Conservation (phyloP, 2,888 invertebrate species). For the Bellardia bayeri region DNA sequence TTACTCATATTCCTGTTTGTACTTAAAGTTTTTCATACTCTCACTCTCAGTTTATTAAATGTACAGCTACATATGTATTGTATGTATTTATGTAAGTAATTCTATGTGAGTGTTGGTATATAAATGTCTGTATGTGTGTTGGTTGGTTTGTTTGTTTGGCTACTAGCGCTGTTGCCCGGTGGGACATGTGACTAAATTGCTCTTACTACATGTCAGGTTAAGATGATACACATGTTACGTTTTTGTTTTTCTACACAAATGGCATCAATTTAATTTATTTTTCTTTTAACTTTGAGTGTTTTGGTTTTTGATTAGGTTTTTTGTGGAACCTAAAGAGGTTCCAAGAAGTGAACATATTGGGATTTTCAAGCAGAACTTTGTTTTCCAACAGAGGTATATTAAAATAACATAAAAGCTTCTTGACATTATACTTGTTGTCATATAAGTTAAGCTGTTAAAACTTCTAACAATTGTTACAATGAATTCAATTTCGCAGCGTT, state of each 20-base stretch:
- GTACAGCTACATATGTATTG: not conserved
- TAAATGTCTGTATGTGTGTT: not conserved
- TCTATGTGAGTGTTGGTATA: not conserved
- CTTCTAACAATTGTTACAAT: no score
- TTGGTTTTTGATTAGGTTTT: conserved; percentile 38
- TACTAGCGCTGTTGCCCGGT: conserved; percentile 30
- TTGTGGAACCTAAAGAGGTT: not conserved
- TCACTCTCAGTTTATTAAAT: conserved; percentile 1
- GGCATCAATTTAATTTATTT: conserved; percentile 76
- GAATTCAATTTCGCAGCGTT: no score
- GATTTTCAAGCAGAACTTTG: no score
- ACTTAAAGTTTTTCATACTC: conserved; percentile 20
- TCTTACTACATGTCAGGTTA: conserved; percentile 63
- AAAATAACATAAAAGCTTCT: no score
- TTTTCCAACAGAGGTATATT: no score
- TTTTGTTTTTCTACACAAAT: conserved; percentile 70
- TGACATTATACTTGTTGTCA: no score
- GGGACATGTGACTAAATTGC: conserved; percentile 80
- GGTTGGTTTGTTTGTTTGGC: conserved; percentile 19
- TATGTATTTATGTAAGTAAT: not conserved
- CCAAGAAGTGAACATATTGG: not conserved
- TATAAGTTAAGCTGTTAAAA: no score
- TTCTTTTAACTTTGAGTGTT: conserved; percentile 40
- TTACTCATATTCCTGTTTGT: conserved; percentile 26
- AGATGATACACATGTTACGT: conserved; percentile 61